Evolutionary conservation across 1,140 invertebrate species (phyloP), one percentile per base, ranked within the genome.

Genomic region (Thaumetopoea pityocampa): DNA sequence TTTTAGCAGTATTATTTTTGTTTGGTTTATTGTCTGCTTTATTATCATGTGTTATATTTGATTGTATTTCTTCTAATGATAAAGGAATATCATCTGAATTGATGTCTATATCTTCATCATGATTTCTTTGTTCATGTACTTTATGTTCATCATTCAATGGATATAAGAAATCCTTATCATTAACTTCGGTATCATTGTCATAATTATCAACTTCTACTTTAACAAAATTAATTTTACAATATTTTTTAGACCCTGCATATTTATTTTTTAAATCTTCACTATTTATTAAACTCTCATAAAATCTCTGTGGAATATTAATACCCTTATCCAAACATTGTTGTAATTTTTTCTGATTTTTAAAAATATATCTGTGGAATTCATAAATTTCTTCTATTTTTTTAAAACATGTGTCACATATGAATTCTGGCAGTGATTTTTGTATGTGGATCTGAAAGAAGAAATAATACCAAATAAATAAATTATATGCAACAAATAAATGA

Each of bases 321-420:
- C 29, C 38, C 15, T 46, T 36, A 15, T 50, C 53, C 15, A 55
- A 14, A 35, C 37, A 36, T 4, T 45, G 20, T 32, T 38, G 35
- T 22, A 73, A 41, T 12, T 50, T 35, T 12, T 48, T 35, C 48
- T 67, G 50, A 38, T 56, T 69, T 18, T 60, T 41, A 24, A 44
- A 55, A 5, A 69, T 42, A 24, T 36, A 52, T 16, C 46, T 12
- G 17, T 43, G 43, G 22, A 65, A 73, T 27, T 34, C 19, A 30
- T 43, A 33, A n/a, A 62, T 45, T 8, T 67, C 38, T 11, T 61
- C 20, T 7, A 69, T 43, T 35, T 56, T 67, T 3, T 44, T 28
- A 4, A 47, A n/a, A 36, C 69, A 73, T 16, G 4, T 8, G 1
- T 20, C 15, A 28, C 69, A 73, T 29, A 67, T 49, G 33, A 36